Evolutionary conservation across 2,797 vertebrate genomes (phyloP), one percentile per base, ranked within the genome.

Genomic region (Pempheris klunzingeri): DNA sequence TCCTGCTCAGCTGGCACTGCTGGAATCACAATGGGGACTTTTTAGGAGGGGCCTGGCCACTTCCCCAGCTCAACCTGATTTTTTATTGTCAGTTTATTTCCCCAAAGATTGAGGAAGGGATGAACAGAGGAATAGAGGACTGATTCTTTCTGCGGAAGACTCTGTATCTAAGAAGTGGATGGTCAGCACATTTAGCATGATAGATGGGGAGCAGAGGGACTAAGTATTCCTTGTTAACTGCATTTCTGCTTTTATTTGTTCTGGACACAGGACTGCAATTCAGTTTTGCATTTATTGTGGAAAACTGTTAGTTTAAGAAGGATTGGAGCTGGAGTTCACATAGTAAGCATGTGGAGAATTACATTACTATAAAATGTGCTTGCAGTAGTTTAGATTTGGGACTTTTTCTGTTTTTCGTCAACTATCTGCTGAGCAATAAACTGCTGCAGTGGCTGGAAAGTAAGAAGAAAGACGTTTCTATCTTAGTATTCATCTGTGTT

Each of bases 101-200:
- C 82, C 85, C 0, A 0, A 70, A 83, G 80, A 65, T 43, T 38
- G 43, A 71, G n/a, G 32, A 28, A 46, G 39, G 52, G 22, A 43
- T 62, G 70, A 57, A 66, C 14, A 24, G 50, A 57, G 14, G 13
- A 38, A 14, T 17, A 26, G 10, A 44, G 34, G 44, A 55, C 15
- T 49, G 53, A 30, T 17, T 75, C 12, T 74, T 60, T 15, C 57
- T 36, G 59, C 46, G 24, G 55, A 64, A 69, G 78, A 65, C 44
- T 52, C 28, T 60, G 53, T 38, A 54, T 52, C 41, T 60, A 26
- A 83, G 75, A 81, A 84, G 50, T 12, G 8, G 60, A 34, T 3
- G 32, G 71, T 92, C 84, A 89, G 86, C 88, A 86, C 59, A 74
- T 89, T 89, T 44, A 69, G 36, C 57, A 70, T 78, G 86, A 89